phyloP scores from a whole-genome alignment of 2,888 invertebrate species.

The Papilio elwesi region DNA sequence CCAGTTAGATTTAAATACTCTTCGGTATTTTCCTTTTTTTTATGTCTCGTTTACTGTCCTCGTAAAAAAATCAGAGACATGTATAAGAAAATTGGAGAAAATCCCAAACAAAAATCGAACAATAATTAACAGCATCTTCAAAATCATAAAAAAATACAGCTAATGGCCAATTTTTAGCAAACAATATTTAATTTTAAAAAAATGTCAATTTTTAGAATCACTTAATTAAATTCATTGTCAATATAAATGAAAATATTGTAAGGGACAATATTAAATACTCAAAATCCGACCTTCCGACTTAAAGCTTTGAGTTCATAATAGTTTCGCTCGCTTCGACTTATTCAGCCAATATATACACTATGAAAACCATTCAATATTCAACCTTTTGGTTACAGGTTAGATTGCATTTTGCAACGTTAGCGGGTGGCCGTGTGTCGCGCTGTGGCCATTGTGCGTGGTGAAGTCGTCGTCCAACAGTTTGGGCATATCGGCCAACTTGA shows the following conservation, averaged over 20 bases:
- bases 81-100: too few species aligned
- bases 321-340: constrained; percentile 36
- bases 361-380: constrained; percentile 55
- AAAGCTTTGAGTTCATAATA: constrained; percentile 17
- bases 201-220: constrained; percentile 22
- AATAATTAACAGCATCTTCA: neutral
- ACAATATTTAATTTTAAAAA: constrained; percentile 9
- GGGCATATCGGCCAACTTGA: constrained; percentile 52
- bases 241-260: constrained; percentile 8
- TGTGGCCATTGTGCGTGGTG: constrained; percentile 78
- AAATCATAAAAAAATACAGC: neutral
- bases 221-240: constrained; percentile 18
- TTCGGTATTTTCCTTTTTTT: neutral
- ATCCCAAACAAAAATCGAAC: neutral
- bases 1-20: constrained; percentile 1
- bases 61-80: neutral
- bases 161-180: constrained; percentile 4
- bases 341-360: constrained; percentile 70
- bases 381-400: constrained; percentile 56
- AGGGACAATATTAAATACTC: neutral
- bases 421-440: constrained; percentile 63
- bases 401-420: constrained; percentile 77
- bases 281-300: constrained; percentile 3
- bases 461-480: constrained; percentile 68
- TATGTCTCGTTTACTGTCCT: neutral